Evolutionary conservation across 2,888 invertebrate genomes (phyloP), one percentile per base, ranked within the genome.

Genomic region (Drosophila anomalata): DNA sequence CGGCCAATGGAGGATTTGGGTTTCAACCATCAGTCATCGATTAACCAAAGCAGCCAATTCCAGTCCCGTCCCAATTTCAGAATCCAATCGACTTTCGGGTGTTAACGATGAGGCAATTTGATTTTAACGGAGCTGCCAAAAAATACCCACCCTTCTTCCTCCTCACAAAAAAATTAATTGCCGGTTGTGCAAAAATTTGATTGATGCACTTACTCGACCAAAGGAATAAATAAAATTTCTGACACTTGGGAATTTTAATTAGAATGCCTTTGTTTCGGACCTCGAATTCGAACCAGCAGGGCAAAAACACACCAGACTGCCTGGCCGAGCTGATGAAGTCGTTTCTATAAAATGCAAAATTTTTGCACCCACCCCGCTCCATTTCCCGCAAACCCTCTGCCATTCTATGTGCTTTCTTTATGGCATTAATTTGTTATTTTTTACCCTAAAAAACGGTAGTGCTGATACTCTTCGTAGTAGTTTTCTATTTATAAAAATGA

Each of bases 161-260:
- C 56, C 44, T 36, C 65, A 26, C 22, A 58, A 59, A 55, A 65
- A 60, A 67, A 42, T 60, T 69, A 76, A 73, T 78, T 81, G 69
- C 56, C 41, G 63, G 53, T 71, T 70, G 63, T 61, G 57, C 67
- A 71, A 68, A 71, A 63, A 56, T 71, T 80, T 88, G 87, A 88
- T 88, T 75, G 76, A 86, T 88, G 75, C 57, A 62, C 42, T 47
- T 59, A 62, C 65, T 56, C 51, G 42, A 20, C 11, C 41, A 44
- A 57, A 48, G 55, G 71, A 62, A 80, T 78, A 63, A 73, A 79
- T 65, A 63, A 61, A 50, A 41, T 44, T 55, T 58, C 31, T 36
- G 68, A 65, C 87, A 76, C 67, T 69, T 62, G 78, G 78, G 71
- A 73, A 75, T 84, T 83, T 88, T 67, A 80, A 88, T 88, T 86